Evolutionary conservation across 1,140 invertebrate genomes (phyloP), one percentile per base, ranked within the genome.

Genomic region (Zaprionus kolodkinae): DNA sequence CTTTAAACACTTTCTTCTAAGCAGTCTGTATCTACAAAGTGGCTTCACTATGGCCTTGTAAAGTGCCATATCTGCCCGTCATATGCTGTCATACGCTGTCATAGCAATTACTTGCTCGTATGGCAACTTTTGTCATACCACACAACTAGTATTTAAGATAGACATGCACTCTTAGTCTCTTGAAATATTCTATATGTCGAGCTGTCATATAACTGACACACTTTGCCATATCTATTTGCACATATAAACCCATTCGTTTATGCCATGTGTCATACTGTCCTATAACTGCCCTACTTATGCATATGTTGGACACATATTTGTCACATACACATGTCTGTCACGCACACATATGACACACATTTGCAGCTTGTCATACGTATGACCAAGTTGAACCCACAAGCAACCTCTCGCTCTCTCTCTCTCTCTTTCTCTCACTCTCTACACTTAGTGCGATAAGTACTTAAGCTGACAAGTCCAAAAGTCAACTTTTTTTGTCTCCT

Each of bases 401-500:
- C 10, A 40, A 12, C 21, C 21, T 21, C 21, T 21, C 21, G 21
- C 21, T 21, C 21, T 21, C 21, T 21, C 21, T 21, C 21, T 21
- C 2, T 21, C 21, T 21, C n/a, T n/a, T n/a, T n/a, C 15, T 21
- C 7, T 5, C 10, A 21, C 10, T 7, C 17, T 6, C 21, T 25
- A 10, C 45, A 50, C n/a, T 25, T 9, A 12, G 17, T 12, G 11
- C 45, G 45, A 50, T 50, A 50, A 50, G 45, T 50, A 50, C 45
- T 50, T 50, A 50, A 50, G 21, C 45, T 50, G 45, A 50, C 45
- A 50, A 50, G 45, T 50, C 17, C 17, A 50, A 50, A 50, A 50
- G 45, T 50, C 45, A 50, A 50, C 17, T 5, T 45, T 48, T 50
- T 25, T 25, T 11, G 12, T 9, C 13, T 40, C 38, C 12, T 4